Evolutionary conservation across 1,140 invertebrate genomes (phyloP), one percentile per base, ranked within the genome.

Genomic region (Stegodyphus dumicola): DNA sequence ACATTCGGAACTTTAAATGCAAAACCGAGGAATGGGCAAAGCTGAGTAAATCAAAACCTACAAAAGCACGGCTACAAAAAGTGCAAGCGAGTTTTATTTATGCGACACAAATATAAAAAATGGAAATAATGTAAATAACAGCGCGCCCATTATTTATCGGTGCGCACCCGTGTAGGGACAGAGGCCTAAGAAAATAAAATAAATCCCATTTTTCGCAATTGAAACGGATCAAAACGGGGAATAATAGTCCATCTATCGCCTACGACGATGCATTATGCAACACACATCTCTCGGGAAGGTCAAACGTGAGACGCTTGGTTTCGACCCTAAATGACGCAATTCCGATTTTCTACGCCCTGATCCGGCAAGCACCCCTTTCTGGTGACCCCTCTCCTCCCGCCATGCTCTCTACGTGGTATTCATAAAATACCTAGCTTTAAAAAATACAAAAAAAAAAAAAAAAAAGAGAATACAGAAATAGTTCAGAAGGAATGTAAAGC

Each of bases 41-140:
- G 33, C 33, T 33, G 33, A 33, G 33, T 33, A 33, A 33, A 33
- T 33, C 33, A 33, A 33, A 33, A 33, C 33, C 33, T 33, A 33
- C 33, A 33, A 33, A 33, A 33, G 33, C 33, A 33, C 33, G 33
- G 33, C 33, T 33, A 33, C 33, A 33, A 33, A 33, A 33, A 33
- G 33, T 3, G 33, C 33, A 33, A 33, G 33, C 33, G 33, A 33
- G 33, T 33, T 33, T 33, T 33, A 33, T 33, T 33, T 33, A 33
- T 33, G 33, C 33, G 33, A 33, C 33, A 33, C 33, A 33, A 33
- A 33, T 33, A 33, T 33, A 33, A 33, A 33, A 33, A 33, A 33
- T 1, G 33, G 52, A 78, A 78, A 78, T 52, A 78, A 78, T 78
- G 77, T 78, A 78, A 78, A 78, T 78, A 78, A 67, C 11, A 48